Evolutionary conservation across 2,113 vertebrate genomes (phyloP).

Genomic region (Chaenocephalus aceratus): DNA sequence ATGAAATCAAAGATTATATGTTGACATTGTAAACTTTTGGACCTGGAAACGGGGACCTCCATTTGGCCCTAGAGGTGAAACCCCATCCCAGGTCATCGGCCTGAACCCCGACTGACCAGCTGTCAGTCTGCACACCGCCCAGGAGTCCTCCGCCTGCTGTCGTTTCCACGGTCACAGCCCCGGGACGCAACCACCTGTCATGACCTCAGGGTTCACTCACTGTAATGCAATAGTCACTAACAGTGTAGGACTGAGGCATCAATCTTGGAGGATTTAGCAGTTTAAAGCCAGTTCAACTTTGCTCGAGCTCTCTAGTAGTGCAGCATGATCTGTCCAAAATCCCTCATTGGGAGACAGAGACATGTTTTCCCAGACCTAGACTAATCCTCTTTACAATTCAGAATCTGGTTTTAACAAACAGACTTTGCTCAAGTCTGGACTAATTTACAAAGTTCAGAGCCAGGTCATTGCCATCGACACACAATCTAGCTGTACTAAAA

Average conservation of each 20-base stretch:
- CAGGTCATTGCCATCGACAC: conserved; percentile 40
- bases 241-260: background rate
- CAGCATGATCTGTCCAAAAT: conserved; percentile 26
- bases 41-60: conserved; percentile 21
- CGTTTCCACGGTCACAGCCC: conserved; percentile 16
- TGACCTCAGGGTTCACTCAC: conserved; percentile 28
- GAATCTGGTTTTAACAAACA: conserved; percentile 39
- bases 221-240: background rate
- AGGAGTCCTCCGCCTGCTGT: conserved; percentile 4
- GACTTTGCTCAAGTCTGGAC: conserved; percentile 42
- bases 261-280: conserved; percentile 2
- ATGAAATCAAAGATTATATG: background rate
- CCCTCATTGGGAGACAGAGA: conserved; percentile 28
- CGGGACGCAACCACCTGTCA: conserved; percentile 48
- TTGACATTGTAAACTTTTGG: background rate
- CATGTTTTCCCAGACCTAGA: conserved; percentile 51
- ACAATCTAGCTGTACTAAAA: background rate
- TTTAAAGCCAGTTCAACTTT: conserved; percentile 15
- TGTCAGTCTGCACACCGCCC: conserved; percentile 59
- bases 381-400: conserved; percentile 72
- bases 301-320: background rate
- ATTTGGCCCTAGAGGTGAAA: conserved; percentile 59
- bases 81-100: conserved; percentile 53
- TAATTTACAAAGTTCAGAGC: conserved; percentile 61
- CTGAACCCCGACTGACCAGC: conserved; percentile 48